Percentiles rank a stretch among this genome's conserved stretches.
Evolutionary conservation across 2,113 vertebrate species (phyloP).

Genomic region (Alethe diademata): DNA sequence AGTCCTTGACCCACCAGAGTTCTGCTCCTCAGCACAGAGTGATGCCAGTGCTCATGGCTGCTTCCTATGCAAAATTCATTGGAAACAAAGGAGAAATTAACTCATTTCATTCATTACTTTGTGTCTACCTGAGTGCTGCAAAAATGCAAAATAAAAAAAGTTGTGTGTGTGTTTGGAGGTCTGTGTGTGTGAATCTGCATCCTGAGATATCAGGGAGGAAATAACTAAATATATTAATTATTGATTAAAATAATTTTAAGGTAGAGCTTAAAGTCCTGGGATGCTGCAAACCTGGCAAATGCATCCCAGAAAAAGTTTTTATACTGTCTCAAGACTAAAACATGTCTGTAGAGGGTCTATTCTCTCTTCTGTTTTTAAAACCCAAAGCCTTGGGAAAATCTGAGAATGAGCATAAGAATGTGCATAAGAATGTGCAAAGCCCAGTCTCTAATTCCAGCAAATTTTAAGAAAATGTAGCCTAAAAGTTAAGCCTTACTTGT

Average conservation of each 20-base stretch:
- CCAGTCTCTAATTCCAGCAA: background rate
- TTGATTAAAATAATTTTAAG: background rate
- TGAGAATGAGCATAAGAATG: background rate
- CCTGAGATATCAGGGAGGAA: background rate
- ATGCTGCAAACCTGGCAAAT: rapidly evolving
- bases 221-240: background rate
- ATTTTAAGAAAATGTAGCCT: background rate
- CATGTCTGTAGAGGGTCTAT: background rate
- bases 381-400: background rate
- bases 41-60: background rate
- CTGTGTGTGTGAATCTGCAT: background rate
- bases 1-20: background rate
- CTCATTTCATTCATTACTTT: background rate
- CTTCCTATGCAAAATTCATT: background rate
- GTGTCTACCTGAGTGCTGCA: background rate
- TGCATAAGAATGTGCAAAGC: background rate
- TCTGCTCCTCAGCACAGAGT: background rate
- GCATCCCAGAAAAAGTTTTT: background rate
- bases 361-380: background rate
- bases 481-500: rapidly evolving
- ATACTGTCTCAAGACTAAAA: background rate
- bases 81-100: background rate
- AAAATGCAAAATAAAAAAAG: background rate
- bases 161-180: background rate
- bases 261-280: background rate